Evolutionary conservation across 2,113 vertebrate species (phyloP), one percentile per base, ranked within the genome.

Genomic region (Grallaria varia): DNA sequence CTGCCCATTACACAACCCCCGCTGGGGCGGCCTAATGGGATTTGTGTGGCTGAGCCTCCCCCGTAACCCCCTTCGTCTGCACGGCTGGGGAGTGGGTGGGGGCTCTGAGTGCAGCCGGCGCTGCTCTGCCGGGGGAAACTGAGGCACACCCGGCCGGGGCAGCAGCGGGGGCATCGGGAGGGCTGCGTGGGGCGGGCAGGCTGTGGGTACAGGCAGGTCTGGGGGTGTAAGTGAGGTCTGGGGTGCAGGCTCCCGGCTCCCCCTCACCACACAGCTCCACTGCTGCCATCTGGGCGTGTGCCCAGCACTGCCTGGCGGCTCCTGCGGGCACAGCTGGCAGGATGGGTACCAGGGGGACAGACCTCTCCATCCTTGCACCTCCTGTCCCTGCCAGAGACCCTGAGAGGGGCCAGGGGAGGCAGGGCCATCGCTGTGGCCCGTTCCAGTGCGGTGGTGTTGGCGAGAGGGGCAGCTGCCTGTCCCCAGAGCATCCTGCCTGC

Each of bases 31-130:
- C 8, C 11, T 96, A 94, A 97, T 93, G 91, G 92, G 96, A 96
- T 97, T 97, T 96, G 90, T 12, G 91, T 44, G 87, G 75, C 92
- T 72, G 89, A 97, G 95, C 93, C 39, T 74, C 56, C 80, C 79
- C 71, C 5, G 23, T 96, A 93, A 95, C 91, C 92, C 85, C 49
- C 62, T 96, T 96, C 72, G 16, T 44, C 84, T 58, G 76, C 76
- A 7, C 23, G 0, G 4, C 55, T 14, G 27, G n/a, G 84, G 59
- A 2, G 2, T 2, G 5, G 37, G 28, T 30, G 6, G 5, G 37
- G 58, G 19, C 72, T 12, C 44, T 2, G 14, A 42, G 93, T 0
- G 6, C 78, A 27, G 39, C 62, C 40, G 8, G 56, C 0, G 1
- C 79, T 9, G 62, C 42, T 63, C 35, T 23, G 62, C 44, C 44